phyloP scores from a whole-genome alignment of 2,797 vertebrate genomes.

The Neoniphon sammara region DNA sequence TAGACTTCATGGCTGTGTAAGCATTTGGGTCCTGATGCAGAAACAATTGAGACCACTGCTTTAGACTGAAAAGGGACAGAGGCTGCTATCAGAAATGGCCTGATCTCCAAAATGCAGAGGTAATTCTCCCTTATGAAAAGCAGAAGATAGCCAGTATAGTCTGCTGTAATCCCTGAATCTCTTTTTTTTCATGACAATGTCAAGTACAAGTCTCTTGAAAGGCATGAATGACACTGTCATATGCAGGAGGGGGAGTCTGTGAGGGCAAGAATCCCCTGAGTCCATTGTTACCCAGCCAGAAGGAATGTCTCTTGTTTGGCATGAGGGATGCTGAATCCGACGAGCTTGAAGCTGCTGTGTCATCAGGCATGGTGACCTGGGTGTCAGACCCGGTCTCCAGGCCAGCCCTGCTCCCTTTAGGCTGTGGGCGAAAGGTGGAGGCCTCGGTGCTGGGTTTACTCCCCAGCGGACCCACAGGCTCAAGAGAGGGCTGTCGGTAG shows the following conservation, averaged over 20 bases:
- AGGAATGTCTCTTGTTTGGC: constrained; percentile 85
- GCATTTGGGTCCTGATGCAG: background rate
- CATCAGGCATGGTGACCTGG: constrained; percentile 81
- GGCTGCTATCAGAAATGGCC: constrained; percentile 11
- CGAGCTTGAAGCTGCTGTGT: constrained; percentile 68
- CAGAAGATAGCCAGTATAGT: constrained; percentile 14
- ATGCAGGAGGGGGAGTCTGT: constrained; percentile 90
- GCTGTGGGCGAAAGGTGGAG: constrained; percentile 91
- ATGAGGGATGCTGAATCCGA: constrained; percentile 76
- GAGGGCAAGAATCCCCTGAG: constrained; percentile 87
- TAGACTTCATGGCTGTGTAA: background rate
- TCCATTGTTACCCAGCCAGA: constrained; percentile 90
- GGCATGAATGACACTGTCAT: constrained; percentile 93
- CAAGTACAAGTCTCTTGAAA: constrained; percentile 83
- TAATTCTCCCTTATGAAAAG: background rate
- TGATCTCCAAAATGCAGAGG: constrained; percentile 9
- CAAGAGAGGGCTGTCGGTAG: constrained; percentile 91
- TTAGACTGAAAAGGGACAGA: constrained; percentile 10
- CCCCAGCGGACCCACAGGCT: constrained; percentile 91
- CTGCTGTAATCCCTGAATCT: constrained; percentile 9
- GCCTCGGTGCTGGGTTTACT: constrained; percentile 88
- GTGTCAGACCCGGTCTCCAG: constrained; percentile 80
- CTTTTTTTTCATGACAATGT: constrained; percentile 38
- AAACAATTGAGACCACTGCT: background rate
- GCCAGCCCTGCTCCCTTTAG: constrained; percentile 83